phyloP scores from a whole-genome alignment of 2,113 vertebrate species.

The Thamnophis sirtalis region DNA sequence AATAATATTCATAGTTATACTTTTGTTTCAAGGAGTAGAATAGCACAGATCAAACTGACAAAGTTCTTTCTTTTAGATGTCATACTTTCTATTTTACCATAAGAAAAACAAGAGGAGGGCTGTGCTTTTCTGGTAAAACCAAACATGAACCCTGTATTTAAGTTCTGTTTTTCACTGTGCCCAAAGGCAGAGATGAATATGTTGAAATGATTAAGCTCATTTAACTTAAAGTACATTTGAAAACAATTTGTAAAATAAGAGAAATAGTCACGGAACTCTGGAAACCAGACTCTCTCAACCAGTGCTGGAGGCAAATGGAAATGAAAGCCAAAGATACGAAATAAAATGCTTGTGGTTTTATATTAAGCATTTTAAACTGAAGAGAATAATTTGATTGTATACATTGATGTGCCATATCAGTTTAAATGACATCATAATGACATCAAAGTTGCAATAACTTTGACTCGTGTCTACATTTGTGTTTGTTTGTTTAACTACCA shows the following conservation, averaged over 20 bases:
- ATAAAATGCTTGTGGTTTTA: conserved; percentile 50
- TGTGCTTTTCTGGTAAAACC: conserved; percentile 46
- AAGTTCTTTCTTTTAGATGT: conserved; percentile 23
- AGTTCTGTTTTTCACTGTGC: conserved; percentile 44
- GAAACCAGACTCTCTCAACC: conserved; percentile 42
- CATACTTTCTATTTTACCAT: conserved; percentile 14
- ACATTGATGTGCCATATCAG: conserved; percentile 15
- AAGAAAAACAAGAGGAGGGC: conserved; percentile 19
- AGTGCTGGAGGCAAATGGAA: conserved; percentile 33
- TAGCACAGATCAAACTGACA: neutral
- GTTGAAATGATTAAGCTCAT: conserved; percentile 53
- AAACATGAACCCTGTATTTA: conserved; percentile 44
- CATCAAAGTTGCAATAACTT: conserved; percentile 29
- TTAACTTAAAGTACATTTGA: conserved; percentile 56
- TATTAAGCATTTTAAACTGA: conserved; percentile 23
- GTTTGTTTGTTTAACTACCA: conserved; percentile 25
- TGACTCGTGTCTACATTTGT: conserved; percentile 42
- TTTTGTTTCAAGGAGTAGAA: neutral
- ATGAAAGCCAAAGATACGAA: conserved; percentile 19
- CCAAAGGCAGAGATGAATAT: conserved; percentile 44
- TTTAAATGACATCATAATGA: conserved; percentile 29
- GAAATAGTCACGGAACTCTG: conserved; percentile 25
- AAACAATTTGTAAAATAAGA: conserved; percentile 47
- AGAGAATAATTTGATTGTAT: conserved; percentile 32
- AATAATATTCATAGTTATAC: neutral